Conservation (phyloP, 2,113 vertebrate genomes). For the Myiagra hebetior region DNA sequence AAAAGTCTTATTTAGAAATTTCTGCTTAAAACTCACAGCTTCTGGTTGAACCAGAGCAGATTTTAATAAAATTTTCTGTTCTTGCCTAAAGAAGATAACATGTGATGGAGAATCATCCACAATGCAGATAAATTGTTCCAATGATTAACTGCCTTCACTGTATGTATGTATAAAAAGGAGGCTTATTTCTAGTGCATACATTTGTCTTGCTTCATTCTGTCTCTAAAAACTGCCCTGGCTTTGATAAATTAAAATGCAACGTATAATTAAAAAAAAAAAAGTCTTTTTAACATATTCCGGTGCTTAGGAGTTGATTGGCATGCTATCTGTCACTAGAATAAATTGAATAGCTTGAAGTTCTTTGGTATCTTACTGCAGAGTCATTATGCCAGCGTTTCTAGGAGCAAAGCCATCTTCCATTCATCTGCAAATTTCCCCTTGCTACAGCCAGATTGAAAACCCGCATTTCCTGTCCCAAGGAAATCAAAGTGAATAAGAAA, state of each 20-base stretch:
- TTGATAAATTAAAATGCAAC: slow-evolving; percentile 46
- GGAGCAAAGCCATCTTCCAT: slow-evolving; percentile 47
- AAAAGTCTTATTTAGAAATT: slow-evolving; percentile 16
- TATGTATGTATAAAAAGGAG: slow-evolving; percentile 29
- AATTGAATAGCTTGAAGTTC: slow-evolving; percentile 35
- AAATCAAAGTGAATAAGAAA: neutral
- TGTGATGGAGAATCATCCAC: slow-evolving; percentile 45
- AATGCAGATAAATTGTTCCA: slow-evolving; percentile 35
- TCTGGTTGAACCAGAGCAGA: slow-evolving; percentile 3
- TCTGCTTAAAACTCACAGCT: neutral
- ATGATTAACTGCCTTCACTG: slow-evolving; percentile 48
- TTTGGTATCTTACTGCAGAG: neutral
- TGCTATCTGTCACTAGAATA: slow-evolving; percentile 17
- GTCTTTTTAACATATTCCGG: neutral
- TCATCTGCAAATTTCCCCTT: slow-evolving; percentile 34
- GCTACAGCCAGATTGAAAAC: neutral
- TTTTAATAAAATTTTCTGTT: slow-evolving; percentile 40
- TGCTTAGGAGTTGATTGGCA: slow-evolving; percentile 22
- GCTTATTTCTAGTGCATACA: slow-evolving; percentile 49
- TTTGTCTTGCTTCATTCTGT: slow-evolving; percentile 50
- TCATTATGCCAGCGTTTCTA: slow-evolving; percentile 18
- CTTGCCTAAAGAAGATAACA: slow-evolving; percentile 39
- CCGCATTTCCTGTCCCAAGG: neutral
- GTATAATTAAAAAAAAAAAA: slow-evolving; percentile 23
- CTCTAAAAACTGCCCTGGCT: slow-evolving; percentile 32